Evolutionary conservation across 2,888 invertebrate genomes (phyloP), one percentile per base, ranked within the genome.

Genomic region (Zonitis immaculata): DNA sequence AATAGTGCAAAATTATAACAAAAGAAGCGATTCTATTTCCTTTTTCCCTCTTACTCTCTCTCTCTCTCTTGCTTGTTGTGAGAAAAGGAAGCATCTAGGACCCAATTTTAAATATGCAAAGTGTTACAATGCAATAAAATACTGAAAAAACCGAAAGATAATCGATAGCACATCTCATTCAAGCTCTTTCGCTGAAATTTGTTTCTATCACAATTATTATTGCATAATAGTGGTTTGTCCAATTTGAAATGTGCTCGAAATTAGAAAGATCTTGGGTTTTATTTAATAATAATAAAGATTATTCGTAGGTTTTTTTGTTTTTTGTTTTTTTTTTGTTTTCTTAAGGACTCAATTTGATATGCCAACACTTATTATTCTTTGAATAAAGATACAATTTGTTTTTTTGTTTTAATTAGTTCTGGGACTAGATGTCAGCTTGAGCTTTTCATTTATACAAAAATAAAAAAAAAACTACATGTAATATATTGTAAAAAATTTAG

Each of bases 361-460:
- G 75, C 74, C 72, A 73, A 73, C 73, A 73, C 66, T 68, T 66
- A 60, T 58, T 58, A n/a, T n/a, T n/a, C n/a, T n/a, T n/a, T n/a
- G 54, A 57, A 57, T 56, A 57, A 51, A 56, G 55, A 52, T 50
- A 61, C 54, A 66, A 61, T 54, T 56, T 47, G 59, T 63, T 61
- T 61, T 66, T 60, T 64, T 59, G 9, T 50, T 12, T 49, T 20
- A 30, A 64, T 63, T 61, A 64, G 66, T 58, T 61, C 66, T 67
- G 74, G 74, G 76, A 76, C 75, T 75, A 75, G 75, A 76, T 73
- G 73, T 73, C 71, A 73, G 74, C 74, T 75, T 76, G 75, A 75
- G 75, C 75, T 74, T 71, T 71, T 72, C 70, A 73, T 32, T 32
- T n/a, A 32, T 75, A 76, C 73, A 76, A 75, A 76, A 75, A 76